Base-by-base conservation (phyloP, 2,888 invertebrate genomes). In the Augiades crinisus region DNA sequence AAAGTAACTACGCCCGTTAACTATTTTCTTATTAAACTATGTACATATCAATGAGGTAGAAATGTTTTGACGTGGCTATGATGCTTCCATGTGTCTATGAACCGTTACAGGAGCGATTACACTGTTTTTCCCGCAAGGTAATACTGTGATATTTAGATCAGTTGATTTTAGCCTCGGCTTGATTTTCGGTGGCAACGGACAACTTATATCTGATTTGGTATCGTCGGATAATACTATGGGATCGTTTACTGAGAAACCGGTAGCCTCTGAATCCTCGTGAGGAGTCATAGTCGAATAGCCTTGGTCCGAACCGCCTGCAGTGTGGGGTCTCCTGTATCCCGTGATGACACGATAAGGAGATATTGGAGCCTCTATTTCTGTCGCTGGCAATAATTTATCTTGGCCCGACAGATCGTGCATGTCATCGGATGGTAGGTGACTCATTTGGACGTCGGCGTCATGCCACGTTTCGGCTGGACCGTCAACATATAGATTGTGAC, bases 201-300 rank as follows among this genome's bases (percentile, higher is more conserved):
- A 68, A 90, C 93, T 81, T 73, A 92, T 68, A 81, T 92, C 75
- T 63, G 89, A 89, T 55, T 87, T 87, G 0, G 89, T 88, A 55
- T 89, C 89, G 63, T 92, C 88, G 37, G 88, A 88, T 49, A 88
- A 64, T 56, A 93, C 79, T 27, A 91, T 84, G 0, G 93, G 92
- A 64, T 94, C 94, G 40, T 93, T 92, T 5, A 93, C 90, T 13
- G 94, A 94, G 62, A 95, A 94, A 5, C 94, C 94, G 60, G 95
- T 93, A 62, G 95, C 95, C 72, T 96, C 96, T 0, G 95, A 95
- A 71, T 96, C 96, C 69, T 97, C 96, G 65, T 96, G 96, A 1
- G 96, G 96, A 0, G 96, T 97, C 97, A 97, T 97, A 0, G 97
- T 97, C 2, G 96, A 97, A 80, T 98, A 98, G 1, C 98, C 98